Percentiles rank a stretch among this genome's conserved stretches.
Evolutionary conservation across 2,797 vertebrate species (phyloP).

Genomic region (Adelosebastes latens): DNA sequence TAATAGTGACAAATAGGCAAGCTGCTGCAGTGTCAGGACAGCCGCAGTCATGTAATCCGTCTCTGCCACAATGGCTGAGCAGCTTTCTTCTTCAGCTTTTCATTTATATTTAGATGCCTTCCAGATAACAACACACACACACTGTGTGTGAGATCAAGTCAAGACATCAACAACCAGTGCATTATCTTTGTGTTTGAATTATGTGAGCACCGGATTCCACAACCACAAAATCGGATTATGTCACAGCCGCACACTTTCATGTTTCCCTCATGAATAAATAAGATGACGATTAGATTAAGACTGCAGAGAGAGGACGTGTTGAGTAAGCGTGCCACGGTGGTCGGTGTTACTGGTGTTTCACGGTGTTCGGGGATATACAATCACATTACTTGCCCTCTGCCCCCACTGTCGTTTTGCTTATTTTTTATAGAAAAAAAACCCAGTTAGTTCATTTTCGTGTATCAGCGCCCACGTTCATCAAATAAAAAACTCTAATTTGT

Average conservation of each 20-base stretch:
- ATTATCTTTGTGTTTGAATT: slow-evolving; percentile 10
- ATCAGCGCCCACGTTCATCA: too few relatives aligned
- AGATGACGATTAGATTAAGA: neutral
- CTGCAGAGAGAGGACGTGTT: neutral
- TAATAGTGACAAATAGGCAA: slow-evolving; percentile 53
- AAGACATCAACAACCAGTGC: neutral
- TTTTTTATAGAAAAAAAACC: too few relatives aligned
- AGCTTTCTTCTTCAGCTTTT: slow-evolving; percentile 1
- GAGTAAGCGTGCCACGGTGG: fast-evolving
- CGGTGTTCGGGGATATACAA: too few relatives aligned
- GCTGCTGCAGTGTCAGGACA: slow-evolving; percentile 15
- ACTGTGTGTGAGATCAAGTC: neutral
- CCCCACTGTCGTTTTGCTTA: too few relatives aligned
- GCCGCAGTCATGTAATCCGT: slow-evolving; percentile 19
- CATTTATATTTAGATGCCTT: slow-evolving; percentile 19
- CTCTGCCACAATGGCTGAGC: slow-evolving; percentile 15
- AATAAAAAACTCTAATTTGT: too few relatives aligned
- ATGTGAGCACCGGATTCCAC: slow-evolving; percentile 9
- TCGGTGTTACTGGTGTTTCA: neutral
- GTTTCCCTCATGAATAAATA: slow-evolving; percentile 15
- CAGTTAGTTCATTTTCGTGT: too few relatives aligned
- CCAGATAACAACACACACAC: slow-evolving; percentile 6
- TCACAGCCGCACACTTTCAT: slow-evolving; percentile 2
- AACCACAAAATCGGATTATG: slow-evolving; percentile 23
- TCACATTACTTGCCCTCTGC: too few relatives aligned